Percentiles rank a stretch among this genome's conserved stretches.
These are phyloP conservation scores for Lydus trimaculatus DNA, from an alignment of 2,888 invertebrate genomes.

Conservation along the genomic window DNA sequence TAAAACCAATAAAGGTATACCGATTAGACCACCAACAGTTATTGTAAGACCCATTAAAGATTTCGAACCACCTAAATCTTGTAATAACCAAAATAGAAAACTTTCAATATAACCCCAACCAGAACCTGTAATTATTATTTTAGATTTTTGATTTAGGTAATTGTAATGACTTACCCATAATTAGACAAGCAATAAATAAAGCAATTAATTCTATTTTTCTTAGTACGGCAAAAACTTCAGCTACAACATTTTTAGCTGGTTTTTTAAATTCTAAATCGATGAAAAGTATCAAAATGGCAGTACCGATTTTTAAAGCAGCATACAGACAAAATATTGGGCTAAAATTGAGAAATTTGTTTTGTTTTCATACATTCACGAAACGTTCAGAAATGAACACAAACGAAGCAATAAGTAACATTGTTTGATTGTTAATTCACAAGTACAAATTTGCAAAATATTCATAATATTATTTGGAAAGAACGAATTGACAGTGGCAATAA, in stretches of 20 bases:
- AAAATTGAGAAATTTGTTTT: slow-evolving; percentile 43
- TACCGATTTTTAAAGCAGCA: slow-evolving; percentile 72
- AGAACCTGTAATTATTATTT: slow-evolving; percentile 66
- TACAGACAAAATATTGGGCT: slow-evolving; percentile 83
- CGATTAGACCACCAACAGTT: slow-evolving; percentile 78
- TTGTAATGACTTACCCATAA: slow-evolving; percentile 67
- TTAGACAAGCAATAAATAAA: slow-evolving; percentile 74
- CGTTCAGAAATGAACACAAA: not conserved
- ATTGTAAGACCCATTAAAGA: slow-evolving; percentile 83
- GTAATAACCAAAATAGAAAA: slow-evolving; percentile 81
- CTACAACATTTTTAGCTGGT: slow-evolving; percentile 73
- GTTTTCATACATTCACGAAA: not conserved
- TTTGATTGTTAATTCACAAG: not conserved
- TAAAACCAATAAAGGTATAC: slow-evolving; percentile 77
- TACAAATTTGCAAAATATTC: no score
- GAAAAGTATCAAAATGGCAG: slow-evolving; percentile 72
- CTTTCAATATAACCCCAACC: slow-evolving; percentile 87
- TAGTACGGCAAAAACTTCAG: slow-evolving; percentile 72
- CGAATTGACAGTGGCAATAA: no score
- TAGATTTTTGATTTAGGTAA: not conserved
- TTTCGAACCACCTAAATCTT: slow-evolving; percentile 77
- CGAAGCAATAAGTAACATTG: not conserved
- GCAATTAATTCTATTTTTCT: slow-evolving; percentile 75
- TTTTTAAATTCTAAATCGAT: slow-evolving; percentile 80
- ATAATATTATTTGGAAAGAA: no score